phyloP scores from a whole-genome alignment of 2,113 vertebrate species.

The Jaculus jaculus region DNA sequence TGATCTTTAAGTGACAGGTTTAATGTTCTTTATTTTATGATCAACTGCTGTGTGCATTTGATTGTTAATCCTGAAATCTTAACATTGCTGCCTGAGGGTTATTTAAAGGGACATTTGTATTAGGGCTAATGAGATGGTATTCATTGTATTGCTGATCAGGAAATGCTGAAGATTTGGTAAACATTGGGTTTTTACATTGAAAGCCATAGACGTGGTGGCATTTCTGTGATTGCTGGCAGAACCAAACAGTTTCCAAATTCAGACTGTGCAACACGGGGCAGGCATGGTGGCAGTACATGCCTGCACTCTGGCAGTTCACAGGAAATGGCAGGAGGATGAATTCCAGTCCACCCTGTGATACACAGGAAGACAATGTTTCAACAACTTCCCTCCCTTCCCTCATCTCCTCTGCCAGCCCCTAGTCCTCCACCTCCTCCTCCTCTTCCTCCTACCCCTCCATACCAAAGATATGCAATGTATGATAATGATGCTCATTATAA shows the following conservation, averaged over 20 bases:
- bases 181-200: not conserved
- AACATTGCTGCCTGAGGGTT: not conserved
- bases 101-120: not conserved
- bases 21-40: not conserved
- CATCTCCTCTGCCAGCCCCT: too few relatives aligned
- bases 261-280: not conserved
- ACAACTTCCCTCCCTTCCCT: not conserved
- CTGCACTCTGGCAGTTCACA: not conserved
- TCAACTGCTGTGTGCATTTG: not conserved
- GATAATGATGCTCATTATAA: not conserved
- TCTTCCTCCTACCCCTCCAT: too few relatives aligned
- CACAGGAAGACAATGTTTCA: not conserved
- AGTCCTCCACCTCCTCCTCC: too few relatives aligned
- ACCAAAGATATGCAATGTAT: not conserved
- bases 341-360: not conserved
- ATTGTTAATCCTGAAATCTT: not conserved
- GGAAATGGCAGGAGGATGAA: not conserved
- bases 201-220: not conserved
- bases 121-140: not conserved
- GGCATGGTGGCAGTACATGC: not conserved
- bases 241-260: not conserved
- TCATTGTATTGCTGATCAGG: not conserved
- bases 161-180: not conserved
- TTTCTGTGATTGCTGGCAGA: not conserved
- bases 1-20: conserved; percentile 15